Percentiles rank a stretch among this genome's conserved stretches.
These are phyloP conservation scores for Fregetta grallaria DNA, from an alignment of 2,113 vertebrate genomes.

Conservation along the genomic window DNA sequence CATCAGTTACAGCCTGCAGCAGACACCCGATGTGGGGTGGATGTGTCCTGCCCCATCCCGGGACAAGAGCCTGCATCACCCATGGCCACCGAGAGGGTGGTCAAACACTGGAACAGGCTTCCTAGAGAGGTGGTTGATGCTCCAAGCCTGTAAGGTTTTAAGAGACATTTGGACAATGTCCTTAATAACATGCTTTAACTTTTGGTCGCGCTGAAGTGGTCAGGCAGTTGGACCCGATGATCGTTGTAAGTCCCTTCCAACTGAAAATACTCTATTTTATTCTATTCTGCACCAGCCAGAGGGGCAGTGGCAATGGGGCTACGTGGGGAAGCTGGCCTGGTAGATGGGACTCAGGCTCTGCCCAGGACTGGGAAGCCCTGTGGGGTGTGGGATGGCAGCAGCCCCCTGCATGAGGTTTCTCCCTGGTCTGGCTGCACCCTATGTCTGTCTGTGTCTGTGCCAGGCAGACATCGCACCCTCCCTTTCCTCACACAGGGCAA, in stretches of 20 bases:
- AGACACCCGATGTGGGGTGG: neutral
- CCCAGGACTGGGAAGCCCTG: neutral
- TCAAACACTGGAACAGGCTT: neutral
- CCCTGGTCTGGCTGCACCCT: fast-evolving
- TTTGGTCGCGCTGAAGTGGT: neutral
- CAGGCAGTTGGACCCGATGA: neutral
- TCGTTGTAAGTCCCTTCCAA: neutral
- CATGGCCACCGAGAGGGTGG: fast-evolving
- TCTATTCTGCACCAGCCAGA: neutral
- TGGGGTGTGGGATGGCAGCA: neutral
- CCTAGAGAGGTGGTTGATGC: neutral
- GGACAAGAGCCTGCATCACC: neutral
- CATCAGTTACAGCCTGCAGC: neutral
- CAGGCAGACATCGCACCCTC: neutral
- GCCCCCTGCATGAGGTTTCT: neutral
- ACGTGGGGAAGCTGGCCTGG: neutral
- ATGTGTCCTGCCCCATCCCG: neutral
- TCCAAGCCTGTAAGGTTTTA: neutral
- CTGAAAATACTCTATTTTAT: neutral
- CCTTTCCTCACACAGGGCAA: neutral
- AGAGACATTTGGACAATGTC: neutral
- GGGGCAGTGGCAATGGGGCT: neutral
- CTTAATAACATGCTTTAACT: neutral
- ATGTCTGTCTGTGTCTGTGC: fast-evolving
- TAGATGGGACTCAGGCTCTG: neutral